These are phyloP conservation scores for Todus mexicanus DNA, from an alignment of 2,797 vertebrate genomes.

Conservation along the genomic window DNA sequence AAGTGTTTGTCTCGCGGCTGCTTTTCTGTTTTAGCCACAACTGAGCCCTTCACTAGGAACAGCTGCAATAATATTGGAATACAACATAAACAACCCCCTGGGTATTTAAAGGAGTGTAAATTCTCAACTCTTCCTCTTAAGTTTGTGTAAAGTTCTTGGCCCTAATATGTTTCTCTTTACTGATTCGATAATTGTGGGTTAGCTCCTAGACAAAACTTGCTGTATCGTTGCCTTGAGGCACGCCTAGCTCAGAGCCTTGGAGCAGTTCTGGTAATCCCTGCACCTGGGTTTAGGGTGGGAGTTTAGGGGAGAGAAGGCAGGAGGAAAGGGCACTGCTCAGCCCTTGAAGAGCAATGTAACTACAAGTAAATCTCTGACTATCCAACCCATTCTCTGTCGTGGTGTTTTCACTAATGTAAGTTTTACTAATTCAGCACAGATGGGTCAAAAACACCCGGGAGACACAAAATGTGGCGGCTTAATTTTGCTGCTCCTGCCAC, in stretches of 20 bases:
- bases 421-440: not conserved
- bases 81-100: not conserved
- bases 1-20: not conserved
- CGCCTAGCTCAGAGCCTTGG: not conserved
- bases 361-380: not conserved
- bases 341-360: fast-evolving
- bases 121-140: not conserved
- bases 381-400: not conserved
- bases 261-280: not conserved
- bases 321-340: not conserved
- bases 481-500: not conserved
- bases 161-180: not conserved
- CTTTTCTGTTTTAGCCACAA: not conserved
- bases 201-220: not conserved
- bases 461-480: not conserved
- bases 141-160: not conserved
- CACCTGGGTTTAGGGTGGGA: not conserved
- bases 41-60: not conserved
- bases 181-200: not conserved
- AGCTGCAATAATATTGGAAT: not conserved
- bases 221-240: not conserved
- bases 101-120: not conserved
- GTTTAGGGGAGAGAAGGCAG: not conserved
- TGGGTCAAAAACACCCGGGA: fast-evolving
- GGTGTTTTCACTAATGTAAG: not conserved